Base-by-base conservation (phyloP, 2,797 vertebrate genomes). In the Buphagus erythrorhynchus region DNA sequence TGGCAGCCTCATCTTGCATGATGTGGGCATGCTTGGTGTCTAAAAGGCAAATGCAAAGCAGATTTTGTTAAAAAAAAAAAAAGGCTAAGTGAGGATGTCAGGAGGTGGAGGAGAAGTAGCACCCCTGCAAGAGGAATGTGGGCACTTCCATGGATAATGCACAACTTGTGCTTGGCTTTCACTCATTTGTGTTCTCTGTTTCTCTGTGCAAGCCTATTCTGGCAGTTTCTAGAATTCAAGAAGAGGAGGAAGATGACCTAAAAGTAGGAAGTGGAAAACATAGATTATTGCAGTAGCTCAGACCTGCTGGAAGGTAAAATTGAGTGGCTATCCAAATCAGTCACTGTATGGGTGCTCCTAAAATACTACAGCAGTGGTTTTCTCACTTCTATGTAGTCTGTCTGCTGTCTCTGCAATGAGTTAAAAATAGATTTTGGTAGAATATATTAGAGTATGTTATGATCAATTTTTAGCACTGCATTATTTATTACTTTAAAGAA, bases 401-500 rank as follows among this genome's bases (percentile, higher is more conserved):
- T 55, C 63, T 90, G 52, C 66, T 94, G 71, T 42, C 63, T 71
- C 55, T 86, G 63, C 1, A 0, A 67, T 67, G 54, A 82, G 42
- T 63, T 95, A 79, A 93, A 93, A 96, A 77, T 73, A 95, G 67
- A 65, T 74, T 85, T 92, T 71, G 38, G 35, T 74, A 78, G 80
- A 90, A 57, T 78, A 43, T 61, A 58, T 90, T 81, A 58, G 18
- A 78, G 51, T 42, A 36, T 59, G 48, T 68, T 91, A 81, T 74
- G 77, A 91, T 92, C 72, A 87, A 33, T 93, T 96, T 94, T 85
- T 71, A 87, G 54, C 55, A 62, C 75, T 96, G 78, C 57, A 93
- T 95, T 93, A 93, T 94, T 95, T 95, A 93, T 90, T 87, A 61
- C 61, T 89, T 93, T 80, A 80, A 85, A 76, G 73, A 93, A 88